Base-by-base conservation (phyloP, 2,113 vertebrate genomes). In the Numenius arquata region DNA sequence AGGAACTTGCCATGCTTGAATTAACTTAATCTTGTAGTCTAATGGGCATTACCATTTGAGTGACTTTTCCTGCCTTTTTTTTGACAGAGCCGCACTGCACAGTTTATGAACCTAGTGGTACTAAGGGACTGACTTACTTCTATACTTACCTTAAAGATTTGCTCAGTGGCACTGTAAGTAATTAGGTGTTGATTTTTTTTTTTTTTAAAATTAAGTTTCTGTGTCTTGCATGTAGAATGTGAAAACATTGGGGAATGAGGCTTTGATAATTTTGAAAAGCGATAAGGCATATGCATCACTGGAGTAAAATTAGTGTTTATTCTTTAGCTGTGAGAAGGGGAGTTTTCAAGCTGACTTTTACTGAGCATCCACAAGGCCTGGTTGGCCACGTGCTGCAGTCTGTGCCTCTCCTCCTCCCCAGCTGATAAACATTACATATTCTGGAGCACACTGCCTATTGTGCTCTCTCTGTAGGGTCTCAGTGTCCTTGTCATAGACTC, bases 161-260 rank as follows among this genome's bases (percentile, higher is more conserved):
- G 75, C 98, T 99, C 47, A 99, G 99, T 62, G 99, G 99, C 66
- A 98, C 98, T 73, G 99, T 99, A 97, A 98, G 99, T 99, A 79
- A 74, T 85, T 73, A 59, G 9, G n/a, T n/a, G n/a, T n/a, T n/a
- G n/a, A 4, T 62, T 52, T 26, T 48, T 10, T 30, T 36, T 66
- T 82, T 41, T 45, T 38, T 67, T 15, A 11, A 11, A 43, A 32
- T 36, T 43, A 58, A 40, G 5, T 73, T 74, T 94, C 34, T 75
- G 6, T 71, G n/a, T 89, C 68, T 82, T 4, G 2, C 7, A 55
- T 50, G 78, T 62, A 52, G 73, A 83, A 72, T n/a, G 26, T 40
- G 11, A 52, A 61, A 56, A 15, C 6, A 5, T 36, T 63, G 16
- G 40, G 48, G 30, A 92, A 83, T 67, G 41, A 59, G 36, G 52